phyloP scores from a whole-genome alignment of 2,113 vertebrate species.

The Sphyrna mokarran region DNA sequence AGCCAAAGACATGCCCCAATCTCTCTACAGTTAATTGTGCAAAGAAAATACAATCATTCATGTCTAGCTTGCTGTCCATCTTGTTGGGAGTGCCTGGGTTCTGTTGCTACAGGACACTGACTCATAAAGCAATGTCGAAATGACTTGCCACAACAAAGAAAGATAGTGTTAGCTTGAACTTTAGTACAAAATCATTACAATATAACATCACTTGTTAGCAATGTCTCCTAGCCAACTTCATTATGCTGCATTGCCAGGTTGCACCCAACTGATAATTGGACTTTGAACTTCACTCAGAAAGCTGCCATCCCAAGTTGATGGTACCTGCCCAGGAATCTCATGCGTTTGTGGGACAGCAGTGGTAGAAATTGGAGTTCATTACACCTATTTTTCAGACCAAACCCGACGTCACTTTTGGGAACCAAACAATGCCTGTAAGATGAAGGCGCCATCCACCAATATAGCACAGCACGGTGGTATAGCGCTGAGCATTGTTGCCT shows the following conservation, averaged over 20 bases:
- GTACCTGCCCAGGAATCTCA: background rate
- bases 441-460: background rate
- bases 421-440: background rate
- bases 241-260: background rate
- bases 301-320: background rate
- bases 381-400: background rate
- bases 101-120: background rate
- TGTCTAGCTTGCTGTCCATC: background rate
- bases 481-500: too few relatives aligned
- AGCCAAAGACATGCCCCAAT: background rate
- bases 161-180: background rate
- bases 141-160: background rate
- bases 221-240: background rate
- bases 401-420: background rate
- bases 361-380: background rate
- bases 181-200: background rate
- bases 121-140: background rate
- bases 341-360: background rate
- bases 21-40: background rate
- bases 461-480: too few relatives aligned
- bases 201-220: background rate
- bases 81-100: background rate
- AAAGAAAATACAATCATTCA: background rate
- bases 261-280: background rate
- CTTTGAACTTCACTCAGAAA: background rate